A percentile compares a stretch with the other conserved stretches of the same genome.
These are phyloP conservation scores for Acipenser oxyrinchus DNA, from an alignment of 2,797 vertebrate genomes.

Conservation along the genomic window DNA sequence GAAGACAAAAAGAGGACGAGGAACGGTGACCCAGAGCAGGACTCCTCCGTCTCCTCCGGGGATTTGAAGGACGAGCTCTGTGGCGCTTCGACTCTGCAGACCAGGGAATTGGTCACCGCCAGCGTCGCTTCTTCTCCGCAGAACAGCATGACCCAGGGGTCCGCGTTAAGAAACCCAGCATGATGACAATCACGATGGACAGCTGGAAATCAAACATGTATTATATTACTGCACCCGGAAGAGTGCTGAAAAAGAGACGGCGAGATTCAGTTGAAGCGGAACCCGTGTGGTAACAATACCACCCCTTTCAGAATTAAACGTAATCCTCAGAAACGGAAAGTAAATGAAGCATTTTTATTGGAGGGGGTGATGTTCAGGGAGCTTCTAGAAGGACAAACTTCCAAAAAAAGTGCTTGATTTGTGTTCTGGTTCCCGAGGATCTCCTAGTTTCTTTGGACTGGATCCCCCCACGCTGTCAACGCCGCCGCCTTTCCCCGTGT, in stretches of 20 bases:
- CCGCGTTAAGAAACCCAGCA: constrained; percentile 43
- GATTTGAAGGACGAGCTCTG: constrained; percentile 64
- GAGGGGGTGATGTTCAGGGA: no score
- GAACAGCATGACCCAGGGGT: constrained; percentile 31
- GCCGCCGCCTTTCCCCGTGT: no score
- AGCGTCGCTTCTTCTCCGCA: constrained; percentile 53
- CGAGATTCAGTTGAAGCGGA: neutral
- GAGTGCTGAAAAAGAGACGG: neutral
- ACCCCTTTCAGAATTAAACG: neutral
- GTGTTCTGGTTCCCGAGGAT: no score
- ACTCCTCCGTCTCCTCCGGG: constrained; percentile 80
- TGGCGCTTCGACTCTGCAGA: constrained; percentile 30
- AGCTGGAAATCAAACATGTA: constrained; percentile 4
- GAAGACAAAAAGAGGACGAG: constrained; percentile 80
- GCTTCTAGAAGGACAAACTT: no score
- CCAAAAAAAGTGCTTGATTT: no score
- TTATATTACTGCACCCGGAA: constrained; percentile 8
- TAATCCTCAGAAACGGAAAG: neutral
- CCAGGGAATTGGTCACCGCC: constrained; percentile 27
- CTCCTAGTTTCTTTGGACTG: no score
- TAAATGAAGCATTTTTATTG: no score
- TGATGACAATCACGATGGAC: constrained; percentile 37
- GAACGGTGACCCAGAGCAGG: constrained; percentile 73
- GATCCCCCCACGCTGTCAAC: no score
- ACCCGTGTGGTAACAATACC: constrained; percentile 4